Conservation (phyloP, 2,113 vertebrate genomes). For the Hypomesus transpacificus region DNA sequence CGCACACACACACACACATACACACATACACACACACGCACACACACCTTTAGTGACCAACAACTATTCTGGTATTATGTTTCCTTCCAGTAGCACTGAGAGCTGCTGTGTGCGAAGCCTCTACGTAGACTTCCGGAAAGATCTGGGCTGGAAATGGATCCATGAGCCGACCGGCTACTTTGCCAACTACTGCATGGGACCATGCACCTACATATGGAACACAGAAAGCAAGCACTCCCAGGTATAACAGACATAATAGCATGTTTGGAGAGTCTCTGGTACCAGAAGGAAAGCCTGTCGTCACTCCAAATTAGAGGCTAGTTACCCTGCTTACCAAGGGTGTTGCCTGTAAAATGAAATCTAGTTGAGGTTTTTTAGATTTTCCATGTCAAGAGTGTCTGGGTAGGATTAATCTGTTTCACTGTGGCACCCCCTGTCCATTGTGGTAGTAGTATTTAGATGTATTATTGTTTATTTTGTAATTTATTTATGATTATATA, state of each 20-base stretch:
- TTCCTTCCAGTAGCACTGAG: constrained; percentile 50
- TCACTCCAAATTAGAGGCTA: too few relatives aligned
- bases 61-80: constrained; percentile 4
- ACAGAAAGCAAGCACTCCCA: constrained; percentile 76
- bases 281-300: too few relatives aligned
- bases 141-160: constrained; percentile 82
- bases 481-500: too few relatives aligned
- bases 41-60: not conserved
- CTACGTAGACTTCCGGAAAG: constrained; percentile 79
- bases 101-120: constrained; percentile 76
- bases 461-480: too few relatives aligned
- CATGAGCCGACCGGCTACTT: constrained; percentile 77
- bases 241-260: constrained; percentile 47
- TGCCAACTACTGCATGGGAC: constrained; percentile 79
- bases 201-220: constrained; percentile 80
- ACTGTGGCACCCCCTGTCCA: too few relatives aligned
- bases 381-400: not conserved
- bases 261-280: too few relatives aligned
- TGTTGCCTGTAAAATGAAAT: too few relatives aligned
- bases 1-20: not conserved
- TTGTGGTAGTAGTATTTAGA: too few relatives aligned
- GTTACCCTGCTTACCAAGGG: too few relatives aligned
- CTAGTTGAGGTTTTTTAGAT: too few relatives aligned
- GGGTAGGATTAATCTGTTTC: not conserved
- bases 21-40: too few relatives aligned